Conservation (phyloP, 2,797 vertebrate species). For the Heliangelus exortis region DNA sequence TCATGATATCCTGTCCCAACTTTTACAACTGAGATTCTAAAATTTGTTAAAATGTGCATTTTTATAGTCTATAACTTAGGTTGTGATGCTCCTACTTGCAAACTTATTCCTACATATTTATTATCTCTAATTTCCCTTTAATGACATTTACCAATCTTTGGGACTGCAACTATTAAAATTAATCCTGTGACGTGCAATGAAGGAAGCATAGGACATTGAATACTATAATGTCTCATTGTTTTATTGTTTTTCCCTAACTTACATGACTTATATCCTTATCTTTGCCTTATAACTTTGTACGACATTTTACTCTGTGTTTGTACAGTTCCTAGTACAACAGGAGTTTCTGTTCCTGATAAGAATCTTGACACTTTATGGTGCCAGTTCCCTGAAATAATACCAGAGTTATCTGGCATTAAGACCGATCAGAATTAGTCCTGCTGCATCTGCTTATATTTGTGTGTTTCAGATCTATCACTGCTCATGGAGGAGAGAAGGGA, state of each 20-base stretch:
- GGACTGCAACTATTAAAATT: neutral
- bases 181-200: neutral
- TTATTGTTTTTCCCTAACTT: neutral
- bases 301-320: neutral
- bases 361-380: neutral
- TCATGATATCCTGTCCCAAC: neutral
- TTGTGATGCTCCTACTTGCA: neutral
- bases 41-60: neutral
- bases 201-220: neutral
- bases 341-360: neutral
- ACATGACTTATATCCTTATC: neutral
- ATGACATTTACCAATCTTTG: neutral
- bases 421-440: slow-evolving; percentile 4
- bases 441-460: neutral
- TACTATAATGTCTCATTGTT: neutral
- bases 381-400: neutral
- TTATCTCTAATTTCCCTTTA: neutral
- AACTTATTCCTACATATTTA: neutral
- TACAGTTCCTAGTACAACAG: neutral
- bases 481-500: neutral
- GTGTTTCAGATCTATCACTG: neutral
- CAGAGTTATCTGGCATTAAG: neutral
- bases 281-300: neutral
- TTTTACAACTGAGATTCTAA: neutral
- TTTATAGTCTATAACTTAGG: neutral